Conservation (phyloP, 2,113 vertebrate species). For the Chauna torquata region DNA sequence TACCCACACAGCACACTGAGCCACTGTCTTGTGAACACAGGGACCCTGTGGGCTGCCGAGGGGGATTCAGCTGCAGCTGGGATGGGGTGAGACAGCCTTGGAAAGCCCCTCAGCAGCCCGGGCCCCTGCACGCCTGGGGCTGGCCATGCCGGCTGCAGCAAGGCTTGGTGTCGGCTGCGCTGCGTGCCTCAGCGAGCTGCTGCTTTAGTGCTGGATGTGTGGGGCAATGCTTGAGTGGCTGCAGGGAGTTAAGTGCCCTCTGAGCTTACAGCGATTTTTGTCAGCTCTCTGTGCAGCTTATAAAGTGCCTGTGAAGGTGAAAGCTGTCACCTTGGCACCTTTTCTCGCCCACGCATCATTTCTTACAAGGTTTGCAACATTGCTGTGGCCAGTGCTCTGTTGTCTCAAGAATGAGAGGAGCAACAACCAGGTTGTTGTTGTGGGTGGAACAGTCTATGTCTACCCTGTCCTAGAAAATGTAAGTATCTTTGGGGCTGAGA, state of each 20-base stretch:
- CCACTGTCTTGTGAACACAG: neutral
- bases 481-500: neutral
- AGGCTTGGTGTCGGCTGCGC: neutral
- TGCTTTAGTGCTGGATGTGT: neutral
- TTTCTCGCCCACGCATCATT: neutral
- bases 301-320: neutral
- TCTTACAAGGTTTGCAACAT: neutral
- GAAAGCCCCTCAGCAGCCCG: neutral
- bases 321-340: neutral
- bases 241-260: neutral
- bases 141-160: neutral
- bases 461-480: neutral
- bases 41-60: neutral
- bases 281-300: neutral
- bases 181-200: neutral
- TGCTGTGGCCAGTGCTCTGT: neutral
- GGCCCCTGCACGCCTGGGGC: neutral
- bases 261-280: accelerated
- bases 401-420: too few relatives aligned
- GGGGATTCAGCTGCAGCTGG: constrained; percentile 13
- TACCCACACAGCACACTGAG: neutral
- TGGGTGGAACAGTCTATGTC: neutral
- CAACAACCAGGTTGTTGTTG: neutral
- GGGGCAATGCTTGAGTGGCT: neutral
- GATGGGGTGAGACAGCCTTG: neutral